Evolutionary conservation across 2,888 invertebrate genomes (phyloP), one percentile per base, ranked within the genome.

Genomic region (Watsonalla binaria): DNA sequence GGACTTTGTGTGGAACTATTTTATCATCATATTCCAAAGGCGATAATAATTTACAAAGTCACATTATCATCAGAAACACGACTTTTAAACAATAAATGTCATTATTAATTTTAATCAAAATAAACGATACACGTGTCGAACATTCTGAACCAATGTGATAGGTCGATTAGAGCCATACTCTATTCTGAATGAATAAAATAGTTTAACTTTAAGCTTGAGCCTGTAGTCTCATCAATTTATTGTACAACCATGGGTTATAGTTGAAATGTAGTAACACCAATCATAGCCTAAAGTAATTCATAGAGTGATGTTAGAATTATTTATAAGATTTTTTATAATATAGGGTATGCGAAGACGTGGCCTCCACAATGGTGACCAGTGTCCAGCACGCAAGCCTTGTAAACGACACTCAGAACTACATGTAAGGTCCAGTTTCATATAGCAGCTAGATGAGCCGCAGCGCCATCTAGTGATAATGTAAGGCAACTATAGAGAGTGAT

Each of bases 251-350:
- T 59, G 53, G 61, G 65, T 69, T 72, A 69, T 76, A 81, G 82
- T 78, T 78, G 70, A 80, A 85, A 75, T 63, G 84, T 89, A 89
- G 89, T 78, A 86, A 90, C 89, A 89, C 90, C 90, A 90, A 90
- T 82, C 80, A 82, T 88, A 89, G 89, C 86, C 84, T 89, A 88
- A 77, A 76, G 74, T 85, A 85, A 84, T 78, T 72, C 77, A 84
- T 87, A 88, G 77, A 79, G 82, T 83, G 86, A 87, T 82, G 81
- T 84, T 90, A 90, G 89, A 84, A 79, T 86, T 84, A 85, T 84
- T 83, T 80, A 74, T 84, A 86, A 84, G 85, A 77, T 78, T 83
- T 80, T 83, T 82, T 80, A 79, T 76, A 80, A 76, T 80, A 81
- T 80, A 83, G 73, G 78, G 66, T 72, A 75, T 67, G 69, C 68